Evolutionary conservation across 2,113 vertebrate genomes (phyloP).

Genomic region (Cavia porcellus): DNA sequence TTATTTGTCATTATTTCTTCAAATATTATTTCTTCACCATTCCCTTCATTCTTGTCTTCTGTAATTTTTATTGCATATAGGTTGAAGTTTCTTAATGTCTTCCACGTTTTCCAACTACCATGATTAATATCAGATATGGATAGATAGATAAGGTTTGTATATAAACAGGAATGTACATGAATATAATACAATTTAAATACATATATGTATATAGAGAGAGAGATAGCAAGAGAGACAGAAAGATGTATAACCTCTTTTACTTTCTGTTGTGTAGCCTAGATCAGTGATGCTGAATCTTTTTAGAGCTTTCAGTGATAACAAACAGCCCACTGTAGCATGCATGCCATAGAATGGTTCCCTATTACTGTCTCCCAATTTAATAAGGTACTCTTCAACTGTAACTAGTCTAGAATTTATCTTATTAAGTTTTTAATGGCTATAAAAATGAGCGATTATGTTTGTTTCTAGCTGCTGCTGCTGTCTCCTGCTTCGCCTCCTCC

Average conservation of each 20-base stretch:
- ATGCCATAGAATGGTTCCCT: not conserved
- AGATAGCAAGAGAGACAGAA: not conserved
- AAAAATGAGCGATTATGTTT: not conserved
- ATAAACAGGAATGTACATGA: not conserved
- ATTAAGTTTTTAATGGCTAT: not conserved
- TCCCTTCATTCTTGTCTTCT: not conserved
- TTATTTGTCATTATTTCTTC: not conserved
- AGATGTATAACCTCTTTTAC: not conserved
- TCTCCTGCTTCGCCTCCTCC: not conserved
- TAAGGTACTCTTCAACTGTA: not conserved
- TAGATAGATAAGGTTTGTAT: not conserved
- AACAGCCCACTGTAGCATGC: not conserved
- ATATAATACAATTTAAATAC: not conserved
- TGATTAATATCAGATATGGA: not conserved
- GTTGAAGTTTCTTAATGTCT: not conserved
- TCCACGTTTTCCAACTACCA: not conserved
- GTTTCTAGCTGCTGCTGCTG: not conserved
- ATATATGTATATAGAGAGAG: not conserved
- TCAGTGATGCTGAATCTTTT: not conserved
- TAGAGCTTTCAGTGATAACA: not conserved
- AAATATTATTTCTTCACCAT: not conserved
- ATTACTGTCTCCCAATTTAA: not conserved
- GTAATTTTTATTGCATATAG: not conserved
- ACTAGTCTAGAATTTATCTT: not conserved
- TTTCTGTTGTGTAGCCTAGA: not conserved